Percentiles rank a stretch among this genome's conserved stretches.
Evolutionary conservation across 2,888 invertebrate species (phyloP).

Genomic region (Esperia sulphurella): DNA sequence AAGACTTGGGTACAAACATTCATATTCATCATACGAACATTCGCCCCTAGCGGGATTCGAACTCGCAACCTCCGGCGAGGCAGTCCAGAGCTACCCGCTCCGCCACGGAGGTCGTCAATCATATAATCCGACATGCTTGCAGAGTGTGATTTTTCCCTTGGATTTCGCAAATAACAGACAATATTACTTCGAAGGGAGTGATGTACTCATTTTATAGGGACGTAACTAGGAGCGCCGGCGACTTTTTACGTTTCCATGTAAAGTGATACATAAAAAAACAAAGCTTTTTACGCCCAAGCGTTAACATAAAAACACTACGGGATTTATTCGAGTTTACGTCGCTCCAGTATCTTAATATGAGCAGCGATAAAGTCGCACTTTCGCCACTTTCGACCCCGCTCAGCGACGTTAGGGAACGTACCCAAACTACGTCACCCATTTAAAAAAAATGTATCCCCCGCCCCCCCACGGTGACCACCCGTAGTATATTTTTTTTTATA

Average conservation of each 20-base stretch:
- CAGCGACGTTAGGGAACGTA: background rate
- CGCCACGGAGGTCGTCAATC: too few species aligned
- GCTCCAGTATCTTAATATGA: conserved; percentile 37
- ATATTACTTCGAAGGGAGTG: background rate
- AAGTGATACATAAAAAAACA: conserved; percentile 23
- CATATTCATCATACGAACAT: too few species aligned
- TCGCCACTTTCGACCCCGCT: conserved; percentile 1
- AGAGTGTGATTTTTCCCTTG: too few species aligned
- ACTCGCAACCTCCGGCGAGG: too few species aligned
- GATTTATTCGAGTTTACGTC: conserved; percentile 6
- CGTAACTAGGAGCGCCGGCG: background rate
- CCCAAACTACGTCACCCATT: too few species aligned
- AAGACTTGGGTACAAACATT: too few species aligned
- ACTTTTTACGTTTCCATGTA: conserved; percentile 13
- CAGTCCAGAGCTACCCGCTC: too few species aligned
- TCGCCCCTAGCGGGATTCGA: too few species aligned
- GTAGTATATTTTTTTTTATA: too few species aligned
- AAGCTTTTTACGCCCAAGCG: conserved; percentile 21
- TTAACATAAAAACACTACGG: conserved; percentile 16
- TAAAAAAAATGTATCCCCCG: too few species aligned
- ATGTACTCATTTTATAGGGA: background rate
- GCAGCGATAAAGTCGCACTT: conserved; percentile 28
- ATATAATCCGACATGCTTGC: too few species aligned
- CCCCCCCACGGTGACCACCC: too few species aligned
- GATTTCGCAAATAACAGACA: background rate